Conservation (phyloP, 1,140 invertebrate species). For the Drosophila willistoni region DNA sequence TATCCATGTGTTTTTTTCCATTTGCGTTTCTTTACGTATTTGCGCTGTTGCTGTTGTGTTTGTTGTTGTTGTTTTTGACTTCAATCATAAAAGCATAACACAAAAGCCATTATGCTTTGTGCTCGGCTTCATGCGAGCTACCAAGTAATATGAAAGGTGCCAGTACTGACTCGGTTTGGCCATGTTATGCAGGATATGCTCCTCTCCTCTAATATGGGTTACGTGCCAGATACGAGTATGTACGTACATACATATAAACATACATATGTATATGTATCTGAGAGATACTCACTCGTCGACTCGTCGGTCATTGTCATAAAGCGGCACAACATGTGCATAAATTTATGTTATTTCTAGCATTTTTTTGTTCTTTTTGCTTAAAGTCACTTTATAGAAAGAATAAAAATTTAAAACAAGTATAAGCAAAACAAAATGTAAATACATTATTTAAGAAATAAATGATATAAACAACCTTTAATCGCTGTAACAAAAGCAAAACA, state of each 20-base stretch:
- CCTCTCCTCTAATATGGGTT: constrained; percentile 14
- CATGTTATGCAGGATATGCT: constrained; percentile 6
- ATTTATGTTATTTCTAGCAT: not conserved
- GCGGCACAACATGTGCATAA: constrained; percentile 10
- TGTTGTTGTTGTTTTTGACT: constrained; percentile 38
- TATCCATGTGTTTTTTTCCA: not conserved
- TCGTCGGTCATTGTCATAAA: constrained; percentile 12
- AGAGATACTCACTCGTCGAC: constrained; percentile 4
- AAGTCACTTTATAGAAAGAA: not conserved
- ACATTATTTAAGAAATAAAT: too few species aligned
- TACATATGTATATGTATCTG: not conserved
- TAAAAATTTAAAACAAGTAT: not conserved
- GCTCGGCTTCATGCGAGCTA: constrained; percentile 3
- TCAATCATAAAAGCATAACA: constrained; percentile 78
- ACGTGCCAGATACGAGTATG: constrained; percentile 5
- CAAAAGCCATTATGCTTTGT: constrained; percentile 69
- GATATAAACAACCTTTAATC: too few species aligned
- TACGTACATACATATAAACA: not conserved
- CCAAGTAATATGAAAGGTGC: constrained; percentile 13
- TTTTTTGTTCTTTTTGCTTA: not conserved
- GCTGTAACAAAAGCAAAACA: too few species aligned
- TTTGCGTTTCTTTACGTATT: constrained; percentile 1
- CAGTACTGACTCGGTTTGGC: not conserved
- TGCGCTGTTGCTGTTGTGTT: constrained; percentile 34
- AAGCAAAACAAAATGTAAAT: not conserved